phyloP scores from a whole-genome alignment of 2,888 invertebrate species.

The Rosalia funebris region DNA sequence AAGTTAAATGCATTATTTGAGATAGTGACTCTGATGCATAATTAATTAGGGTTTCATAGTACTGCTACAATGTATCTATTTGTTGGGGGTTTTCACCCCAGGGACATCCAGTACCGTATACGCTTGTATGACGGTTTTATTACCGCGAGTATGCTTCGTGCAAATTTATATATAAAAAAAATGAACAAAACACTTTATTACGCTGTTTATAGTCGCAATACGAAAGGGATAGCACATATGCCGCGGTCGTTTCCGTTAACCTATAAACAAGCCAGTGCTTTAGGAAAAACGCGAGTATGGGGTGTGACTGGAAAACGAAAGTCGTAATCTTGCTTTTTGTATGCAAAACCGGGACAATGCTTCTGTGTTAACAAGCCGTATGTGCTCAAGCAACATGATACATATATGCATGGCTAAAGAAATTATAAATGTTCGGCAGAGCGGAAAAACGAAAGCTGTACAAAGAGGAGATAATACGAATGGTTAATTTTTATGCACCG shows the following conservation, averaged over 20 bases:
- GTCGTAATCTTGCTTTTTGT: slow-evolving; percentile 15
- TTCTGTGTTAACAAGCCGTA: slow-evolving; percentile 17
- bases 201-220: background rate
- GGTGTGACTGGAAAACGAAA: slow-evolving; percentile 23
- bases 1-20: too few species aligned
- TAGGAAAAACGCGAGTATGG: slow-evolving; percentile 14
- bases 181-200: background rate
- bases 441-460: background rate
- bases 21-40: too few species aligned
- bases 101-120: background rate
- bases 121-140: background rate
- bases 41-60: too few species aligned
- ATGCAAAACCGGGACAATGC: slow-evolving; percentile 10
- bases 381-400: slow-evolving; percentile 1
- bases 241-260: background rate
- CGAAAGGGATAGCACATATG: slow-evolving; percentile 3
- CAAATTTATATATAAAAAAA: background rate
- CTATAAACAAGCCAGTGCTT: background rate
- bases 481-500: too few species aligned
- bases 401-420: background rate
- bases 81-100: too few species aligned
- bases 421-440: background rate
- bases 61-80: too few species aligned
- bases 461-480: too few species aligned
- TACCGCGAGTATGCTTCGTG: background rate